Evolutionary conservation across 2,797 vertebrate genomes (phyloP).

Genomic region (Lutjanus argentimaculatus): DNA sequence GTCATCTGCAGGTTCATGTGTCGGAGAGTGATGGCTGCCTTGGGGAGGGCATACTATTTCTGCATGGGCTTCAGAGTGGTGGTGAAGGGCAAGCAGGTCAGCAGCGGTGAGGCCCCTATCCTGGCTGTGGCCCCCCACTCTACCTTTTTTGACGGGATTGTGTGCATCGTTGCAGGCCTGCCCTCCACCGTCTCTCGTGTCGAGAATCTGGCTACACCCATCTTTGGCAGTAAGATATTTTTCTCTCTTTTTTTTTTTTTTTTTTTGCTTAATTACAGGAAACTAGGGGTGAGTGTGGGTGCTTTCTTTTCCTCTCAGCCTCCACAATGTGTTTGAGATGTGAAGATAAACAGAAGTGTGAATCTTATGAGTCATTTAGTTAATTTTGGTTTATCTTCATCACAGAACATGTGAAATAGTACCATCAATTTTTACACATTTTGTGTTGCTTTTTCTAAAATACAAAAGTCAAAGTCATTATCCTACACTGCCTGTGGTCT

Average conservation of each 20-base stretch:
- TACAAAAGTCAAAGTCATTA: not conserved
- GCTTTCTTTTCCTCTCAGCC: not conserved
- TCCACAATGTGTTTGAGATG: not conserved
- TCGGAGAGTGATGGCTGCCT: constrained; percentile 79
- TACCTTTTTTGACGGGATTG: constrained; percentile 94
- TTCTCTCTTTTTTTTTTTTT: not conserved
- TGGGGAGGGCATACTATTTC: constrained; percentile 89
- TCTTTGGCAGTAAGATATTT: constrained; percentile 93
- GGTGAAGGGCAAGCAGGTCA: constrained; percentile 89
- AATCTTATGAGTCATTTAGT: not conserved
- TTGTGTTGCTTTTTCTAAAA: not conserved
- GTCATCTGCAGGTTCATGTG: constrained; percentile 80
- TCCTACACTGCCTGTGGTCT: too few relatives aligned
- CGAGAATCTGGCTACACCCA: constrained; percentile 90
- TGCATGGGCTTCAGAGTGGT: constrained; percentile 93
- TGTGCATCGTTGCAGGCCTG: constrained; percentile 90
- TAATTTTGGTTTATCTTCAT: not conserved
- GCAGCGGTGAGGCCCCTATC: constrained; percentile 90
- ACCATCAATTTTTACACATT: constrained; percentile 3
- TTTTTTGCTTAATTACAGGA: not conserved
- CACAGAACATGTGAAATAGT: too few relatives aligned
- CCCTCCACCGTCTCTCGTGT: constrained; percentile 93
- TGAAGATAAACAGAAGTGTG: not conserved
- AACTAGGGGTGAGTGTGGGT: not conserved
- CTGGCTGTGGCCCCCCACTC: constrained; percentile 95